Evolutionary conservation across 2,888 invertebrate genomes (phyloP).

Genomic region (Eupithecia inturbata): DNA sequence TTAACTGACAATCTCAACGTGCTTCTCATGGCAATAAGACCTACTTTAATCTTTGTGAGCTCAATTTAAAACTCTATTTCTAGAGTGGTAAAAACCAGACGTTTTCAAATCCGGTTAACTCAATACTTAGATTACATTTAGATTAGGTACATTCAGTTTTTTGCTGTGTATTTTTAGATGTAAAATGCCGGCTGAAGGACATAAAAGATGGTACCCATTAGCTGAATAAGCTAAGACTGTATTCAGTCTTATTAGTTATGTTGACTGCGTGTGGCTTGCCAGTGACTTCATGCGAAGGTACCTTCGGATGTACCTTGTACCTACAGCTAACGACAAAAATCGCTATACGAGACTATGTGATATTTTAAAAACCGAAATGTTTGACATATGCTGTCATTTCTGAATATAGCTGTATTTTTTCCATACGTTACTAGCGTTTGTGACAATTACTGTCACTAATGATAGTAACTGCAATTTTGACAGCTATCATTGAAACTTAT

Average conservation of each 20-base stretch:
- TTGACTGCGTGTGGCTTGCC: too few species aligned
- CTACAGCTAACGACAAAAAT: too few species aligned
- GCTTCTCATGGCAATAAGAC: slow-evolving; percentile 36
- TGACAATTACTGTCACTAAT: too few species aligned
- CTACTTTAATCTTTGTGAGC: slow-evolving; percentile 7
- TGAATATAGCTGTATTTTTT: too few species aligned
- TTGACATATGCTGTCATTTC: too few species aligned
- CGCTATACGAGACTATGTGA: background rate
- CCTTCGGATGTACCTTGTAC: too few species aligned
- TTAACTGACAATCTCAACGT: slow-evolving; percentile 35
- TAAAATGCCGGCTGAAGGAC: slow-evolving; percentile 40
- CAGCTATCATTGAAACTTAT: too few species aligned
- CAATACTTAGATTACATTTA: slow-evolving; percentile 28
- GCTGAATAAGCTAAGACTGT: background rate
- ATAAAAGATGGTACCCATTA: background rate
- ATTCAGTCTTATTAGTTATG: too few species aligned
- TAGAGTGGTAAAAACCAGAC: slow-evolving; percentile 15
- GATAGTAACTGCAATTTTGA: too few species aligned
- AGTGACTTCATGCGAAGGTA: too few species aligned
- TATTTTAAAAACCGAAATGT: too few species aligned
- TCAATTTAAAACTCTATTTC: slow-evolving; percentile 33
- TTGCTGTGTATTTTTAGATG: slow-evolving; percentile 39
- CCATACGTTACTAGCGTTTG: too few species aligned
- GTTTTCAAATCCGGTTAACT: background rate
- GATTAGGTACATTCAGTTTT: slow-evolving; percentile 25